phyloP scores from a whole-genome alignment of 1,140 invertebrate genomes.

The Heliconius congener region DNA sequence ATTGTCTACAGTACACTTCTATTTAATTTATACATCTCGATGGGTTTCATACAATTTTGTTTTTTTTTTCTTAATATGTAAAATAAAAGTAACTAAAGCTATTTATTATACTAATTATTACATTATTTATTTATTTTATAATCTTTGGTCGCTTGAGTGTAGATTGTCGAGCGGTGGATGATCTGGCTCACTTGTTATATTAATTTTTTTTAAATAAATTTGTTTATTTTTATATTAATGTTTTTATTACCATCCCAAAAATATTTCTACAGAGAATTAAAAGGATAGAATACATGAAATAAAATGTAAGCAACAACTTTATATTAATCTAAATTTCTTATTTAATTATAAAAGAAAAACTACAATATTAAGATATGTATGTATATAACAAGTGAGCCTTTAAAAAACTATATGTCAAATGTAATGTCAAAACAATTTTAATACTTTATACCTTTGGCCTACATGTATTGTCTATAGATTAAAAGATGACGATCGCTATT shows the following conservation, averaged over 20 bases:
- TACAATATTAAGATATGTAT: not conserved
- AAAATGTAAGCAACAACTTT: no score
- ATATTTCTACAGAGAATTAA: no score
- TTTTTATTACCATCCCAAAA: not conserved
- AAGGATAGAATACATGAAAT: no score
- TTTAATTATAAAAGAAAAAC: not conserved
- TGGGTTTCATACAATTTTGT: conserved; percentile 26
- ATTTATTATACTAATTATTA: not conserved
- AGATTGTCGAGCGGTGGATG: conserved; percentile 9
- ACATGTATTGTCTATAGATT: conserved; percentile 56
- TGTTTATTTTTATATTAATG: not conserved
- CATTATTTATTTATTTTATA: not conserved
- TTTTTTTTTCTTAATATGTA: not conserved
- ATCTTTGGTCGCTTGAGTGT: conserved; percentile 15
- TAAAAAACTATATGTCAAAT: conserved; percentile 16
- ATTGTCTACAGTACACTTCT: conserved; percentile 19
- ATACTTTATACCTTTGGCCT: conserved; percentile 69
- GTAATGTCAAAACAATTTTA: conserved; percentile 55
- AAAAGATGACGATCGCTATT: conserved; percentile 28
- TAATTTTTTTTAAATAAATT: not conserved
- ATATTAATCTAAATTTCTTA: not conserved
- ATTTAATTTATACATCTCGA: conserved; percentile 39
- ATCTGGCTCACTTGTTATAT: not conserved
- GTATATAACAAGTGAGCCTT: conserved; percentile 3
- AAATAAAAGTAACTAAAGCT: not conserved